Base-by-base conservation (phyloP, 1,140 invertebrate genomes). In the Drosophila triauraria region DNA sequence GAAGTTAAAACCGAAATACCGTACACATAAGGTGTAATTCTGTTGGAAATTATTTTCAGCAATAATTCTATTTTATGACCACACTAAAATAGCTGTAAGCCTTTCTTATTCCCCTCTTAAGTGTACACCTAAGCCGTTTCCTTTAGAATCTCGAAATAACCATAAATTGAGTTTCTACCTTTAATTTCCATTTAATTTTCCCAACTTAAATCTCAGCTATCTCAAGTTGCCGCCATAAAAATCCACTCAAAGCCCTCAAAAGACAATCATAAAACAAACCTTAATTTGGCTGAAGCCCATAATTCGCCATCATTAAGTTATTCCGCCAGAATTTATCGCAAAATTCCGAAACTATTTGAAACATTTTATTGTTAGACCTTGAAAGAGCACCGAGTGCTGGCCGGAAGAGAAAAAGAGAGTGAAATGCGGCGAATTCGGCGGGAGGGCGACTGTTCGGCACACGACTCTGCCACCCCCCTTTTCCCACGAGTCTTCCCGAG, bases 261-360 rank as follows among this genome's bases (percentile, higher is more conserved):
- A 27, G 27, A 30, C 10, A 47, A 50, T 43, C 54, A 58, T 60
- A 51, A 74, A 72, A 20, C 6, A 15, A 30, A 30, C n/a, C 38
- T 71, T 59, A 13, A 59, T 43, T 57, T 35, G n/a, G n/a, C 32
- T 9, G 1, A 5, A 43, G 25, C 23, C 47, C 46, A 72, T 72
- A 72, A 74, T 51, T 60, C 46, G 35, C 3, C 38, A 27, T 51
- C 46, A 72, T 72, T 72, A 60, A 60, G 67, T 48, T 43, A 27
- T 44, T 59, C 46, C 23, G 44, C 46, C 46, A 43, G 53, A 60
- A 60, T 51, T 72, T 72, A 74, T 72, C 20, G 56, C 53, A 17
- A 35, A 72, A 72, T 72, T 38, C 44, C 15, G 30, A 72, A 75
- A 75, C 71, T 75, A 75, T 75, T 75, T 75, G 15, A 69, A 69